Evolutionary conservation across 2,797 vertebrate genomes (phyloP).

Genomic region (Sebastes nivosus): DNA sequence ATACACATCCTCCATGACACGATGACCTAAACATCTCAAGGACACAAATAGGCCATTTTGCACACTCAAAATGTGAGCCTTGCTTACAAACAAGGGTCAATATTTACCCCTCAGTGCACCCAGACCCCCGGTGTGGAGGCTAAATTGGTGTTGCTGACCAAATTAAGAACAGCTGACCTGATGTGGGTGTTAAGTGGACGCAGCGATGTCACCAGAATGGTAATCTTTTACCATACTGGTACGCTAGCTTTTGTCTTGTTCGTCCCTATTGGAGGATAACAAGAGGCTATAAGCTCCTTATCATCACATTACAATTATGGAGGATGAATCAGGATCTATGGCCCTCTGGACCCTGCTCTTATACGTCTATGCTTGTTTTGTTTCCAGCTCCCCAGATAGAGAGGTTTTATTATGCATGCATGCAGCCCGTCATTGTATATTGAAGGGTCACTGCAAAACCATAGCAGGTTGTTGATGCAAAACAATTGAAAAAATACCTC

Average conservation of each 20-base stretch:
- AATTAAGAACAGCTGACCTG: slow-evolving; percentile 83
- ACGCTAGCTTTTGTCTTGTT: slow-evolving; percentile 63
- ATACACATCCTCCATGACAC: slow-evolving; percentile 58
- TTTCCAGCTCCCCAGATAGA: slow-evolving; percentile 59
- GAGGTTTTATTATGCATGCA: slow-evolving; percentile 63
- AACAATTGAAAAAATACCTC: slow-evolving; percentile 53
- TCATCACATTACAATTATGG: slow-evolving; percentile 79
- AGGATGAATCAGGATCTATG: slow-evolving; percentile 57
- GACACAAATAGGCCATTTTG: slow-evolving; percentile 68
- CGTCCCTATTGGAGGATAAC: slow-evolving; percentile 64
- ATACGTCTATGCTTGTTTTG: slow-evolving; percentile 57
- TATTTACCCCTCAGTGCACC: slow-evolving; percentile 59
- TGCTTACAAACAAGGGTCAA: slow-evolving; percentile 74
- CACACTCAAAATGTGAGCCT: slow-evolving; percentile 51
- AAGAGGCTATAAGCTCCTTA: slow-evolving; percentile 80
- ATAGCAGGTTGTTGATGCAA: slow-evolving; percentile 22
- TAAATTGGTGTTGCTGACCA: slow-evolving; percentile 69
- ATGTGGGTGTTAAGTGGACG: slow-evolving; percentile 76
- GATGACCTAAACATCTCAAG: slow-evolving; percentile 61
- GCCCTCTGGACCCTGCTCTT: slow-evolving; percentile 42
- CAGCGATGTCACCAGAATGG: slow-evolving; percentile 68
- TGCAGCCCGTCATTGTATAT: slow-evolving; percentile 53
- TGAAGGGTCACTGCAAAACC: slow-evolving; percentile 25
- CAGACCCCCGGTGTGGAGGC: slow-evolving; percentile 47
- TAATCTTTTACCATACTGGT: slow-evolving; percentile 66